A percentile compares a stretch with the other conserved stretches of the same genome.
These are phyloP conservation scores for Apus apus DNA, from an alignment of 2,113 vertebrate genomes.

Conservation along the genomic window DNA sequence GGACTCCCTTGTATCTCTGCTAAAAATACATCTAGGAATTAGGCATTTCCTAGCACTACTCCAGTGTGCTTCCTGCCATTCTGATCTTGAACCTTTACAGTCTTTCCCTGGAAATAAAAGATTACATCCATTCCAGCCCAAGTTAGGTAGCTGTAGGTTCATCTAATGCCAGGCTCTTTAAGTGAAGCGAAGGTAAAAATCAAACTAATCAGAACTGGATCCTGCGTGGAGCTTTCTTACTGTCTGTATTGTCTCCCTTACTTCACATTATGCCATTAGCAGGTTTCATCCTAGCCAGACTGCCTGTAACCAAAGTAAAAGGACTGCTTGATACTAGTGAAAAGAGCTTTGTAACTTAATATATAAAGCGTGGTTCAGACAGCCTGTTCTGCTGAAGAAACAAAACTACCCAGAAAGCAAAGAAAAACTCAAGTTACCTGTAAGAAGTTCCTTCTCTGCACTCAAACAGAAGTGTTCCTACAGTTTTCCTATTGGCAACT, in stretches of 20 bases:
- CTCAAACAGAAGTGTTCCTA: not conserved
- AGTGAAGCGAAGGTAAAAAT: not conserved
- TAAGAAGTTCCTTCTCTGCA: not conserved
- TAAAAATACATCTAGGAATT: not conserved
- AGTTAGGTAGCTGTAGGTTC: not conserved
- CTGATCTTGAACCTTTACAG: not conserved
- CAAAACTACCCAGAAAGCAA: not conserved
- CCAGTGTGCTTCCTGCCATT: not conserved
- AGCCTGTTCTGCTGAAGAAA: not conserved
- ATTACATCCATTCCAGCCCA: not conserved
- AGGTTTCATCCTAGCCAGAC: not conserved
- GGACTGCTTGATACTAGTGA: not conserved
- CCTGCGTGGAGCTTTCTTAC: not conserved
- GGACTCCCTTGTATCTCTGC: not conserved
- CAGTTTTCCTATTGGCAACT: not conserved
- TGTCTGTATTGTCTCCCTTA: not conserved
- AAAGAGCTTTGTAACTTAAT: not conserved
- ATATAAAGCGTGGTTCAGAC: not conserved
- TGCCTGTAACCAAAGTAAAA: not conserved
- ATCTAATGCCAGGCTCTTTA: not conserved
- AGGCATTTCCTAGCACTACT: not conserved
- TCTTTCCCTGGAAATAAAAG: not conserved
- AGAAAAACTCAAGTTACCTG: constrained; percentile 5
- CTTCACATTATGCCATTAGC: not conserved
- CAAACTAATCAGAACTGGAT: not conserved